Evolutionary conservation across 2,113 vertebrate species (phyloP).

Genomic region (Gobio gobio): DNA sequence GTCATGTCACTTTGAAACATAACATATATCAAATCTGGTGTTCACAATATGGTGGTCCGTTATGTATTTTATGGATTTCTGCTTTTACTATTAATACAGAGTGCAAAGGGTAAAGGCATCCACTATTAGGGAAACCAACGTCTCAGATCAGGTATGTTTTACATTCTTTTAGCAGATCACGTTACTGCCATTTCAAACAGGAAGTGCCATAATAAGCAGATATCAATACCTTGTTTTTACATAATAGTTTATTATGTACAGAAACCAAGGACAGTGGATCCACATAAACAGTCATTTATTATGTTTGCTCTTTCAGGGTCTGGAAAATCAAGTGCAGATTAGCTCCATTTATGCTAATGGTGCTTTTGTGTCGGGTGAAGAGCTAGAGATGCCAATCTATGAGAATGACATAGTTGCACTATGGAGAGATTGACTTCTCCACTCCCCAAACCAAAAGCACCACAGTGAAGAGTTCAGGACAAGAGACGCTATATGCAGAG

Average conservation of each 20-base stretch:
- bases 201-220: not conserved
- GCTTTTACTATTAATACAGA: not conserved
- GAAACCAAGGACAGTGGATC: not conserved
- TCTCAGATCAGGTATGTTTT: not conserved
- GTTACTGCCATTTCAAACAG: not conserved
- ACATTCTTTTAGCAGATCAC: not conserved
- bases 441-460: not conserved
- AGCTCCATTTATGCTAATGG: not conserved
- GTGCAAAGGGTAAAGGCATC: not conserved
- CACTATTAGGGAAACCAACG: not conserved
- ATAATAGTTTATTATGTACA: not conserved
- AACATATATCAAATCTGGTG: not conserved
- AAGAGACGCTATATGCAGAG: not conserved
- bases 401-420: not conserved
- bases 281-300: not conserved
- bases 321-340: not conserved
- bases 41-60: not conserved
- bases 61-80: not conserved
- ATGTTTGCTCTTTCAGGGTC: not conserved
- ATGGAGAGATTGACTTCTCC: constrained; percentile 20
- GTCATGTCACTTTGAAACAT: not conserved
- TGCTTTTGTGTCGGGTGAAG: not conserved
- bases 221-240: not conserved
- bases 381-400: not conserved
- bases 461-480: not conserved